Conservation (phyloP, 2,888 invertebrate genomes). For the Stenoptilia bipunctidactyla region DNA sequence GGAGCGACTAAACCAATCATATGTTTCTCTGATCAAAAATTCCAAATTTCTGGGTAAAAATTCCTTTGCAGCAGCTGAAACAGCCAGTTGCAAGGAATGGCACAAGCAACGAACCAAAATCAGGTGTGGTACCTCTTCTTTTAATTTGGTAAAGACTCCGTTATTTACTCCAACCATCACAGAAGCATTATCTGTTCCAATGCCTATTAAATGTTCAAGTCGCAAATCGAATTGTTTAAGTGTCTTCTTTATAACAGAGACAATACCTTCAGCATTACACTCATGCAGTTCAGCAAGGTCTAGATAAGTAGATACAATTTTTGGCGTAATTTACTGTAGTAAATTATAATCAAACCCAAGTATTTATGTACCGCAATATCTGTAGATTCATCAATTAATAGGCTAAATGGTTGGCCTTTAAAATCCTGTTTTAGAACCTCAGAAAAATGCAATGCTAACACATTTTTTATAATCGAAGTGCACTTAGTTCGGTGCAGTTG, state of each 20-base stretch:
- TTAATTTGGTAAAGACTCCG: conserved; percentile 26
- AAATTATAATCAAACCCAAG: conserved; percentile 14
- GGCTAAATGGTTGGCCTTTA: conserved; percentile 13
- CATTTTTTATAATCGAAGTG: conserved; percentile 9
- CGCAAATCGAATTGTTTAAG: conserved; percentile 11
- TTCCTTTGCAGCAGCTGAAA: conserved; percentile 2
- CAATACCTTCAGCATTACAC: conserved; percentile 14
- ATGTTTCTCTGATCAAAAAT: conserved; percentile 20
- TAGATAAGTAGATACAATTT: conserved; percentile 13
- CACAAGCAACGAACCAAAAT: conserved; percentile 23
- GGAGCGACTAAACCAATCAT: conserved; percentile 24
- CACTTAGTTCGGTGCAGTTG: conserved; percentile 13
- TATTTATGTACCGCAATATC: conserved; percentile 15
- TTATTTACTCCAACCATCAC: conserved; percentile 28
- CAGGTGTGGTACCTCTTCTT: conserved; percentile 21
- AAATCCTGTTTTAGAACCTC: conserved; percentile 14
- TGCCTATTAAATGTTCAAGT: conserved; percentile 14
- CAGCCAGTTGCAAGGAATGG: conserved; percentile 4
- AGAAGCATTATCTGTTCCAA: conserved; percentile 6
- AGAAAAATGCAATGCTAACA: conserved; percentile 9
- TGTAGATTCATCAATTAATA: conserved; percentile 16
- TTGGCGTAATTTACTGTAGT: conserved; percentile 11
- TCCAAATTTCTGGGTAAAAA: conserved; percentile 22
- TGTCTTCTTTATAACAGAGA: conserved; percentile 11
- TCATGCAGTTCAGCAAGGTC: conserved; percentile 9